These are phyloP conservation scores for Actias luna DNA, from an alignment of 2,888 invertebrate genomes.

Conservation along the genomic window DNA sequence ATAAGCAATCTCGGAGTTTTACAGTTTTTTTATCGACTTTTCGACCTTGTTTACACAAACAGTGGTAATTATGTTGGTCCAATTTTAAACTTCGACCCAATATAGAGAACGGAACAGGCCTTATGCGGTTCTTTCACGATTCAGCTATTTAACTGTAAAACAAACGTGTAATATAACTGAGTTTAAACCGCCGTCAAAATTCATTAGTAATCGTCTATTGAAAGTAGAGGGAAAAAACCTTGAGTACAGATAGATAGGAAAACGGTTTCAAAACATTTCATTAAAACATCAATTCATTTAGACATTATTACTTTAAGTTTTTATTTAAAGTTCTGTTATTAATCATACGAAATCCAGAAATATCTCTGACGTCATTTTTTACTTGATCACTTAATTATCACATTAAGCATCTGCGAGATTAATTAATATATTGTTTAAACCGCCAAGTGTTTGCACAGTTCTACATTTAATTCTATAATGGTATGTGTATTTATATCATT, in stretches of 20 bases:
- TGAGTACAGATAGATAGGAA: neutral
- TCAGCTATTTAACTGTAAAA: neutral
- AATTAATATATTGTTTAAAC: neutral
- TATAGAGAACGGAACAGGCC: too few species aligned
- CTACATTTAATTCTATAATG: neutral
- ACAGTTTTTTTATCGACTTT: too few species aligned
- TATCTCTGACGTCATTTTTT: neutral
- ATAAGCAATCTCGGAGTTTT: too few species aligned
- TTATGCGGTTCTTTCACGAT: too few species aligned
- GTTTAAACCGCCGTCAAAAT: neutral
- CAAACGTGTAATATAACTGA: neutral
- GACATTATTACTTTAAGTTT: neutral
- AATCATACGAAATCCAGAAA: neutral
- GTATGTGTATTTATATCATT: neutral
- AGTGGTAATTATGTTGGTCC: too few species aligned
- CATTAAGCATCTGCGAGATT: neutral
- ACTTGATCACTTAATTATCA: neutral
- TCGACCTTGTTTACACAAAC: too few species aligned
- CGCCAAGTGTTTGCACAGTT: neutral
- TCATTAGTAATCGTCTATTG: slow-evolving; percentile 4
- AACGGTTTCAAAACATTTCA: neutral
- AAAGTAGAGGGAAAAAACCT: neutral
- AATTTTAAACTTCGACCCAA: too few species aligned
- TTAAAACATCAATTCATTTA: slow-evolving; percentile 4
- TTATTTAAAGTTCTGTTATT: neutral